phyloP scores from a whole-genome alignment of 2,888 invertebrate species.

The Hirtodrosophila cameraria region DNA sequence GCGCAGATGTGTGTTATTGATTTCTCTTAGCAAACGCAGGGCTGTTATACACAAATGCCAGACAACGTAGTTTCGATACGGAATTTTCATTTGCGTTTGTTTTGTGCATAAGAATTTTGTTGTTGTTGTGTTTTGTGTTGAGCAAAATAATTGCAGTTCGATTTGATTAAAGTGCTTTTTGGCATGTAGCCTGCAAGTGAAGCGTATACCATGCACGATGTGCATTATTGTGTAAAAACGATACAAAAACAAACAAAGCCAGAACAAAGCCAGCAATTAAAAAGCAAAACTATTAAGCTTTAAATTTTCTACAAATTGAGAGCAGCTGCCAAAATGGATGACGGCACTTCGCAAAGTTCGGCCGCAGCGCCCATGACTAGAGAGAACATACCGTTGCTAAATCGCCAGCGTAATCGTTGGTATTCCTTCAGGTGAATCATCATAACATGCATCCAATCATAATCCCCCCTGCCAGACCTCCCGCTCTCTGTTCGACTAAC shows the following conservation, averaged over 20 bases:
- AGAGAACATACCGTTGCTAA: conserved; percentile 90
- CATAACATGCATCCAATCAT: conserved; percentile 18
- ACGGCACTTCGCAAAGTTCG: conserved; percentile 84
- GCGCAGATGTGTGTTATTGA: conserved; percentile 50
- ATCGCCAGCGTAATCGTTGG: conserved; percentile 87
- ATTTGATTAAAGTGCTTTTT: conserved; percentile 1
- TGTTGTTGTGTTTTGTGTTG: conserved; percentile 7
- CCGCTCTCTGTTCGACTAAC: conserved; percentile 1
- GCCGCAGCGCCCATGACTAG: conserved; percentile 85
- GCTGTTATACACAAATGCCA: conserved; percentile 47
- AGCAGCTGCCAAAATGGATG: conserved; percentile 77
- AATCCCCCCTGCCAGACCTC: neutral
- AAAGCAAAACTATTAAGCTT: conserved; percentile 10
- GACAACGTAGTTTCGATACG: conserved; percentile 59
- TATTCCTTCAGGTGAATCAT: conserved; percentile 87
- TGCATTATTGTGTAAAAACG: conserved; percentile 39
- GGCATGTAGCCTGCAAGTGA: conserved; percentile 24
- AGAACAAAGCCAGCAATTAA: conserved; percentile 46
- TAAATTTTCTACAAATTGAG: conserved; percentile 3
- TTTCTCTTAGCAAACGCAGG: conserved; percentile 58
- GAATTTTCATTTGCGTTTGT: conserved; percentile 56
- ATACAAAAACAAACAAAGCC: conserved; percentile 28
- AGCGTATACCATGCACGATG: conserved; percentile 51
- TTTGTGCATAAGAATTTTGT: conserved; percentile 67
- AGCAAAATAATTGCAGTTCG: conserved; percentile 11